phyloP scores from a whole-genome alignment of 1,140 invertebrate species.

The Caenorhabditis tropicalis region DNA sequence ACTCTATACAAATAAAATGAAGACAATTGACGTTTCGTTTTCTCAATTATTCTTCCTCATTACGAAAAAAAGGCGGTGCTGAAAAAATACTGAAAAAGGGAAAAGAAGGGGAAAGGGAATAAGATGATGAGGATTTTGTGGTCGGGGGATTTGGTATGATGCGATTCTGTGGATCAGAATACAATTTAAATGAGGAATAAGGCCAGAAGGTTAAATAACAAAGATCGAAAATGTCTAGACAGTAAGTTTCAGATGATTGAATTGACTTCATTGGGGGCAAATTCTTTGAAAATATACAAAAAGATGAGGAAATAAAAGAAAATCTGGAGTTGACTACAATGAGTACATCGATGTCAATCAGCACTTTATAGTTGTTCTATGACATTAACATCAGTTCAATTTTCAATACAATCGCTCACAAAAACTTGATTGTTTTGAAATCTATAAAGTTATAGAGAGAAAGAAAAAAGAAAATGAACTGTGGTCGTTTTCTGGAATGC shows the following conservation, averaged over 20 bases:
- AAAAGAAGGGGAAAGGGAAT: background rate
- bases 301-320: background rate
- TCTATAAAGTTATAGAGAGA: no score
- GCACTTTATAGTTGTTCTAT: no score
- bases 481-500: background rate
- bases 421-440: no score
- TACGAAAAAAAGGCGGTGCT: slow-evolving; percentile 6
- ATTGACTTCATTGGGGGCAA: background rate
- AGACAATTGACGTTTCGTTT: slow-evolving; percentile 5
- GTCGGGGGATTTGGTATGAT: slow-evolving; percentile 13
- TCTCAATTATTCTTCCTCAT: background rate
- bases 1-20: slow-evolving; percentile 19
- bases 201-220: background rate
- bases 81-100: background rate
- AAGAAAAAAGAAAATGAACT: no score
- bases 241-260: background rate
- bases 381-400: no score
- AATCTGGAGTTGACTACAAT: no score
- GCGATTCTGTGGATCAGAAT: background rate
- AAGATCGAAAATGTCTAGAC: background rate
- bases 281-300: no score
- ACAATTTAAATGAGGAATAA: background rate
- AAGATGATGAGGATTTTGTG: background rate
- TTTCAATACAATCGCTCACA: no score
- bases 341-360: no score